Conservation (phyloP, 2,888 invertebrate genomes). For the Maniola hyperantus region DNA sequence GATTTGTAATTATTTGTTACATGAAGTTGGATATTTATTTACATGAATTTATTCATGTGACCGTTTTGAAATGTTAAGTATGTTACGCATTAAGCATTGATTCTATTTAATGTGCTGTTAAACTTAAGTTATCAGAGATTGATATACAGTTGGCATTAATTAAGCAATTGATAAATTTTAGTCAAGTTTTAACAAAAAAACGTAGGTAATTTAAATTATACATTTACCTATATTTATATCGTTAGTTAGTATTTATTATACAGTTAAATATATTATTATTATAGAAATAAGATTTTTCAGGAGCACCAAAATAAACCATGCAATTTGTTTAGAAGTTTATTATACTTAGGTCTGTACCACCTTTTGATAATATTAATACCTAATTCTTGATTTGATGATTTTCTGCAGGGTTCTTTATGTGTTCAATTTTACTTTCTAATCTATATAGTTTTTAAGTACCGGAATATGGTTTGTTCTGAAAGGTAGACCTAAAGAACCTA, state of each 20-base stretch:
- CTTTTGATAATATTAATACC: not conserved
- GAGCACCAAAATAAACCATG: slow-evolving; percentile 28
- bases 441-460: slow-evolving; percentile 42
- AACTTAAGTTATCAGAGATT: not conserved
- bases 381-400: slow-evolving; percentile 34
- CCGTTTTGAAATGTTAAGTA: not conserved
- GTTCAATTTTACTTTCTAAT: slow-evolving; percentile 58
- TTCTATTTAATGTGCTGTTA: not conserved
- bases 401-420: slow-evolving; percentile 65
- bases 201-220: slow-evolving; percentile 9
- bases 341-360: not conserved
- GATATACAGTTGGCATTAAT: slow-evolving; percentile 9
- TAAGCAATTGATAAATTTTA: not conserved
- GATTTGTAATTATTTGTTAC: not conserved
- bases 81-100: slow-evolving; percentile 6
- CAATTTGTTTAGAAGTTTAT: slow-evolving; percentile 43
- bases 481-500: not conserved
- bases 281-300: slow-evolving; percentile 28
- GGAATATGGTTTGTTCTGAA: slow-evolving; percentile 24
- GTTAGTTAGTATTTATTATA: slow-evolving; percentile 11
- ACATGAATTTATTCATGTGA: not conserved
- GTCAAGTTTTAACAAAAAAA: slow-evolving; percentile 7
- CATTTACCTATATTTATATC: slow-evolving; percentile 6
- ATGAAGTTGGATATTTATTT: too few relatives aligned
- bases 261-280: slow-evolving; percentile 11